Evolutionary conservation across 2,113 vertebrate genomes (phyloP).

Genomic region (Limnothrissa miodon): DNA sequence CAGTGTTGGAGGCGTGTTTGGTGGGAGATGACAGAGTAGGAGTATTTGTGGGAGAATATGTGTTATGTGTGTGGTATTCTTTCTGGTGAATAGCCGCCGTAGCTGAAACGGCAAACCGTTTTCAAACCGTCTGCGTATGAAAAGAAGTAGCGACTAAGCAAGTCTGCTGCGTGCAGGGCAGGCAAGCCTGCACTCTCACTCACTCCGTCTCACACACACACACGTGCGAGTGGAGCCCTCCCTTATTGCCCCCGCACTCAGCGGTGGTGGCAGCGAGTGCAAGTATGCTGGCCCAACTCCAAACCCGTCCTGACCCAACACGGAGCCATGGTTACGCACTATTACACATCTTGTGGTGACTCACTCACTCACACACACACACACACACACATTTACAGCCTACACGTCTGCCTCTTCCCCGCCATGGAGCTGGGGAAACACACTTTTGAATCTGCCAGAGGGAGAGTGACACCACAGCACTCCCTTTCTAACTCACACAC

Average conservation of each 20-base stretch:
- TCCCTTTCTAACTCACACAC: background rate
- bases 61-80: background rate
- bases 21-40: background rate
- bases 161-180: background rate
- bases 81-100: background rate
- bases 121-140: background rate
- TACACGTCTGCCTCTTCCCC: background rate
- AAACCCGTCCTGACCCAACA: constrained; percentile 11
- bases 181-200: background rate
- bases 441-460: background rate
- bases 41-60: background rate
- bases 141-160: background rate
- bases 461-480: background rate
- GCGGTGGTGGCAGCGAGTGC: background rate
- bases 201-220: background rate
- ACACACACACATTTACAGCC: too few relatives aligned
- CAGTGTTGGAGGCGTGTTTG: background rate
- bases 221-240: background rate
- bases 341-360: constrained; percentile 18
- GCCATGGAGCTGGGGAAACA: background rate
- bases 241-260: constrained; percentile 2
- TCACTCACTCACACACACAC: background rate
- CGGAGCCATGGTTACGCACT: constrained; percentile 4
- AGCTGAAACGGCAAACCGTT: background rate
- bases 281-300: background rate